A percentile compares a stretch with the other conserved stretches of the same genome.
phyloP scores from a whole-genome alignment of 1,140 invertebrate genomes.

The Drosophila bipectinata region DNA sequence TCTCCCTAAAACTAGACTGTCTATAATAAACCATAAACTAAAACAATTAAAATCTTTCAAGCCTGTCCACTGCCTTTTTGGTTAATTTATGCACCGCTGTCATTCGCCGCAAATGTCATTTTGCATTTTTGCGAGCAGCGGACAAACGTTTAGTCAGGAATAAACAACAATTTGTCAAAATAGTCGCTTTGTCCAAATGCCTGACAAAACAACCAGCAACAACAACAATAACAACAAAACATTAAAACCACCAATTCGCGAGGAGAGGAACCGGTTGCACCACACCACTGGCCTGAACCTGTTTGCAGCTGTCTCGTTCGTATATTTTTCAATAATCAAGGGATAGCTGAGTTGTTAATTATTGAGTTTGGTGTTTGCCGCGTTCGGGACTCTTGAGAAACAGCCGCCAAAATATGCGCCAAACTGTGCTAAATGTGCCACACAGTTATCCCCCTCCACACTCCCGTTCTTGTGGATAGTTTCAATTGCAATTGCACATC shows the following conservation, averaged over 20 bases:
- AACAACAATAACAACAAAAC: background rate
- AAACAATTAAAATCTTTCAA: constrained; percentile 8
- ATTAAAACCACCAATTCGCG: constrained; percentile 15
- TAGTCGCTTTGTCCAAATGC: constrained; percentile 40
- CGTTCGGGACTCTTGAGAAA: constrained; percentile 21
- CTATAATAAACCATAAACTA: background rate
- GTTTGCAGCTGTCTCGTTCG: constrained; percentile 68
- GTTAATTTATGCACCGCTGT: constrained; percentile 55
- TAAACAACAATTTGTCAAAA: constrained; percentile 70
- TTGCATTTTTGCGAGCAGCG: constrained; percentile 41
- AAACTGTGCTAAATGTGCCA: constrained; percentile 48
- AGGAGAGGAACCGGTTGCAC: constrained; percentile 44
- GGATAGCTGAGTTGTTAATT: constrained; percentile 75
- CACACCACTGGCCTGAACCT: constrained; percentile 40
- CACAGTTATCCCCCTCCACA: background rate
- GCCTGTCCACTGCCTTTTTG: constrained; percentile 16
- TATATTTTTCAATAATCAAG: constrained; percentile 72
- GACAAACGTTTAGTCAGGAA: constrained; percentile 72
- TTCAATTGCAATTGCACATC: constrained; percentile 28
- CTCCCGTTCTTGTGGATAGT: background rate
- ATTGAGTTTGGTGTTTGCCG: constrained; percentile 48
- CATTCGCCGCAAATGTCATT: constrained; percentile 53
- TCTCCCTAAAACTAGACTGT: too few relatives aligned
- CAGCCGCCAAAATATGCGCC: constrained; percentile 50
- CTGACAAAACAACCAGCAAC: constrained; percentile 33